Evolutionary conservation across 1,140 invertebrate genomes (phyloP).

Genomic region (Cecropterus lyciades): DNA sequence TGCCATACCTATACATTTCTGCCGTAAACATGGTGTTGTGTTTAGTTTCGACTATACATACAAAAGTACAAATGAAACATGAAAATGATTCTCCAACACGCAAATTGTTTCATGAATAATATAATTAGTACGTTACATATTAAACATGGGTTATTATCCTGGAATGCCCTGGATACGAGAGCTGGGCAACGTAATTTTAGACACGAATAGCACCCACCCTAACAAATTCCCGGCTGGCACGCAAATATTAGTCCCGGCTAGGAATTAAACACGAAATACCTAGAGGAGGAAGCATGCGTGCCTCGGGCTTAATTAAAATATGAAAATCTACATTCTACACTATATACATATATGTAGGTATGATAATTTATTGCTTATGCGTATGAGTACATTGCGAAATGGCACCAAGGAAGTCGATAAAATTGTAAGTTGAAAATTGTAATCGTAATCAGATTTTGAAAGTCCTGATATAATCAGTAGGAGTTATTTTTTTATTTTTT

Average conservation of each 20-base stretch:
- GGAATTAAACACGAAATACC: constrained; percentile 26
- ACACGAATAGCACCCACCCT: constrained; percentile 25
- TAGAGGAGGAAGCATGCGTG: constrained; percentile 13
- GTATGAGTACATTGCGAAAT: no score
- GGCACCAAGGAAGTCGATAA: no score
- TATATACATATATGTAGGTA: no score
- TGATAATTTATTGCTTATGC: no score
- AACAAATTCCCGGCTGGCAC: constrained; percentile 29
- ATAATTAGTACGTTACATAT: constrained; percentile 23
- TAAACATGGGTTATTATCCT: constrained; percentile 32
- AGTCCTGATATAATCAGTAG: no score
- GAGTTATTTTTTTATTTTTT: no score
- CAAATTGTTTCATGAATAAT: constrained; percentile 16
- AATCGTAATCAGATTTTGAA: no score
- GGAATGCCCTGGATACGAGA: constrained; percentile 22
- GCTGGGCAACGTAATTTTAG: constrained; percentile 26
- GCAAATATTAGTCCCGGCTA: constrained; percentile 29
- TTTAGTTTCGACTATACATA: no score
- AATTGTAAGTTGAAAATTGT: no score
- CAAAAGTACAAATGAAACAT: neutral
- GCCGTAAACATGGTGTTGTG: no score
- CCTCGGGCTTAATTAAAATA: constrained; percentile 24
- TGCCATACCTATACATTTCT: no score
- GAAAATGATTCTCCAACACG: constrained; percentile 13
- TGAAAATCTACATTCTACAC: constrained; percentile 1